A percentile compares a stretch with the other conserved stretches of the same genome.
These are phyloP conservation scores for Eupithecia subumbrata DNA, from an alignment of 2,888 invertebrate genomes.

Conservation along the genomic window DNA sequence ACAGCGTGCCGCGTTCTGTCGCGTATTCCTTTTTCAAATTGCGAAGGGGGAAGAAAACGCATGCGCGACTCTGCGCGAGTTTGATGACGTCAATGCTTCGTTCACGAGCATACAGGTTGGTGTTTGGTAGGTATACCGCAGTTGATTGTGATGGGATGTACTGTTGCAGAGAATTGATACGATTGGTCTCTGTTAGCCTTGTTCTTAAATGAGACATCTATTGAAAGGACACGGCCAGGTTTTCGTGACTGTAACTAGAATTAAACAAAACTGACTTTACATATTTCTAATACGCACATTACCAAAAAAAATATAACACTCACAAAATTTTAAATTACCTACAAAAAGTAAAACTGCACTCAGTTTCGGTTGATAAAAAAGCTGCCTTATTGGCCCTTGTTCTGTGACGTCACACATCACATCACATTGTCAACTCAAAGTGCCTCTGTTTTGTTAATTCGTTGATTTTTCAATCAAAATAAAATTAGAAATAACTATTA, in stretches of 20 bases:
- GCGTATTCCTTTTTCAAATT: conserved; percentile 16
- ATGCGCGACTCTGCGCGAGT: conserved; percentile 61
- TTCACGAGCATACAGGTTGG: conserved; percentile 79
- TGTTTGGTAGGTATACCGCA: conserved; percentile 52
- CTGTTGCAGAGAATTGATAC: conserved; percentile 17
- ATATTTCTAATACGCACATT: too few relatives aligned
- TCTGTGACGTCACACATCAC: too few relatives aligned
- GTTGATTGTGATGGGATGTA: conserved; percentile 40
- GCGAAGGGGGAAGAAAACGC: conserved; percentile 54
- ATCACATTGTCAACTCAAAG: too few relatives aligned
- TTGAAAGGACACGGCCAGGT: not conserved
- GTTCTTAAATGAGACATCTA: not conserved
- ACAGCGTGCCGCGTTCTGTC: conserved; percentile 68
- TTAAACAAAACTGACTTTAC: not conserved
- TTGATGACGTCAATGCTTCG: conserved; percentile 81
- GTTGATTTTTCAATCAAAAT: too few relatives aligned
- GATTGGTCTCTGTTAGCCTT: conserved; percentile 3
- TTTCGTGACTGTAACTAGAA: not conserved
- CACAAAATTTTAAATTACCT: too few relatives aligned
- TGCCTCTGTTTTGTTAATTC: too few relatives aligned
- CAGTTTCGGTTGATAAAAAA: too few relatives aligned
- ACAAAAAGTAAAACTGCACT: too few relatives aligned
- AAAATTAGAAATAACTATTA: too few relatives aligned
- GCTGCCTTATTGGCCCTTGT: too few relatives aligned
- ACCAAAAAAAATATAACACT: too few relatives aligned